Evolutionary conservation across 2,888 invertebrate species (phyloP).

Genomic region (Podotricha telesiphe): DNA sequence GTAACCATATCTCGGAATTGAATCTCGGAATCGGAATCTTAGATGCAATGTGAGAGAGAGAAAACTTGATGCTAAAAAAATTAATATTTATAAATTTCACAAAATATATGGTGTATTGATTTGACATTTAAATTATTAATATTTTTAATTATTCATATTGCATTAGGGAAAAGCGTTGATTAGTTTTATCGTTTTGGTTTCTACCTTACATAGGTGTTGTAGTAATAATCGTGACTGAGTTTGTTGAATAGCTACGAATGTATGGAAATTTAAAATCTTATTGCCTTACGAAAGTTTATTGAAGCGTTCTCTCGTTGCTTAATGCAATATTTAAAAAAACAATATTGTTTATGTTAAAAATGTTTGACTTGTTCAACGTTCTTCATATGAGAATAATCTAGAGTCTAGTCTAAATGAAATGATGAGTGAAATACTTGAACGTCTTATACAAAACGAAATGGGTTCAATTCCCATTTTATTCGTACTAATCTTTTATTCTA

Average conservation of each 20-base stretch:
- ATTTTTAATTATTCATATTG: conserved; percentile 35
- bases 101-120: conserved; percentile 8
- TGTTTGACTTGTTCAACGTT: no score
- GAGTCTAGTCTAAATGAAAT: no score
- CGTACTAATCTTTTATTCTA: no score
- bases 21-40: no score
- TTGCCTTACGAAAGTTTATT: conserved; percentile 77
- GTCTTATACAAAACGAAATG: no score
- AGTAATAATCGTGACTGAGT: conserved; percentile 72
- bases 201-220: conserved; percentile 45
- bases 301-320: conserved; percentile 55
- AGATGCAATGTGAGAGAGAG: no score
- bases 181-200: conserved; percentile 49
- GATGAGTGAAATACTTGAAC: no score
- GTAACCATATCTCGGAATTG: no score
- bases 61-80: no score
- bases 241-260: conserved; percentile 70
- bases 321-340: conserved; percentile 53
- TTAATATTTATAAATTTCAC: not conserved
- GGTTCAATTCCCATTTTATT: no score
- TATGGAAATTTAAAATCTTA: conserved; percentile 71
- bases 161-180: conserved; percentile 44
- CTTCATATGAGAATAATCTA: no score
- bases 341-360: not conserved
- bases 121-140: conserved; percentile 23